Base-by-base conservation (phyloP, 2,113 vertebrate genomes). In the Donacobius atricapilla region DNA sequence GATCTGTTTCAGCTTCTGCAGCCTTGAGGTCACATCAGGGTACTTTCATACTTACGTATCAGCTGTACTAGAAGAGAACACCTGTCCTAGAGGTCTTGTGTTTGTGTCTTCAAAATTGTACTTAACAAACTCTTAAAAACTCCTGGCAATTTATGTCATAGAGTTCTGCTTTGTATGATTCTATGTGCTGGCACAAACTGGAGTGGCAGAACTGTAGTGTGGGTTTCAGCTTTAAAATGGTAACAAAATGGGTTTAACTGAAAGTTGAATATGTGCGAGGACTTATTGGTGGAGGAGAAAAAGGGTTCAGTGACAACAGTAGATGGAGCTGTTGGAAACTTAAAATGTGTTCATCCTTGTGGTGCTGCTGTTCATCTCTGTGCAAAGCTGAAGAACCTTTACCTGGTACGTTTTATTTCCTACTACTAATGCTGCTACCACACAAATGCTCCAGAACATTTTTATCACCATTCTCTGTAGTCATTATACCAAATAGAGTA, bases 241-340 rank as follows among this genome's bases (percentile, higher is more conserved):
- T 75, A 71, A 53, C n/a, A 79, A 56, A 82, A 79, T 15, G 10
- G 2, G 4, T 66, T 87, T 80, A 66, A 64, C n/a, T 76, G 22
- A 25, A 90, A 85, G 30, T 10, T 79, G 25, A 51, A 11, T n/a
- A 12, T 21, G 9, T 13, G 6, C 44, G 40, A 69, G 40, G 28
- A 45, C 18, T 83, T 70, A 11, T 1, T 44, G 7, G 8, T 48
- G 15, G 13, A 79, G 23, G 18, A 5, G 15, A 24, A 39, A 35
- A 86, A 71, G 50, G 30, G 6, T 57, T 56, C 53, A 39, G 23
- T 60, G n/a, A 42, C 54, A 84, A 94, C 97, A 97, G 92, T 78
- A 97, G 97, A 71, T 95, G 97, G 96, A 92, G 95, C 93, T 96
- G 11, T 89, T 94, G 89, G 86, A 96, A 91, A 44, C 63, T 54